Evolutionary conservation across 1,140 invertebrate genomes (phyloP).

Genomic region (Grapholita molesta): DNA sequence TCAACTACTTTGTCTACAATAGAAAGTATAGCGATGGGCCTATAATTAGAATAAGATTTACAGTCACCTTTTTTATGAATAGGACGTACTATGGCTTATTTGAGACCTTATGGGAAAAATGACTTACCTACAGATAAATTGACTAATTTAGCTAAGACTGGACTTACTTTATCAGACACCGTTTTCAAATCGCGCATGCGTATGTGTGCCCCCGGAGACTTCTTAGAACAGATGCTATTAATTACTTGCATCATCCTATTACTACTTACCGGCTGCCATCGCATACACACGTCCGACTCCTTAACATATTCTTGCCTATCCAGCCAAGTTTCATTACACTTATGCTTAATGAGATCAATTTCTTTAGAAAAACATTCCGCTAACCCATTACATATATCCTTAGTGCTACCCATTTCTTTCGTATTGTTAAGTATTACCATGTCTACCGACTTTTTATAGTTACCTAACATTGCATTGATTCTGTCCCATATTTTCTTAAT

Average conservation of each 20-base stretch:
- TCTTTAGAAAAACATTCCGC: neutral
- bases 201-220: constrained; percentile 25
- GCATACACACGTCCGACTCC: neutral
- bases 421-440: neutral
- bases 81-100: neutral
- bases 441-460: neutral
- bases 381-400: neutral
- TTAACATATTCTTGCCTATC: neutral
- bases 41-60: constrained; percentile 3
- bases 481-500: constrained; percentile 14
- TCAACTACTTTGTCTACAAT: constrained; percentile 7
- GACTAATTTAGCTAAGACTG: neutral
- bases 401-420: neutral
- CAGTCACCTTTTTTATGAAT: constrained; percentile 10
- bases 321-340: neutral
- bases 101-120: neutral
- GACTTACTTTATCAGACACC: neutral
- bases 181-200: constrained; percentile 29
- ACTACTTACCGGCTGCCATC: constrained; percentile 11
- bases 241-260: neutral
- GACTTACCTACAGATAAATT: neutral
- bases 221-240: neutral
- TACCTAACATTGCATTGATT: constrained; percentile 9
- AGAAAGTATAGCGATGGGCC: constrained; percentile 12
- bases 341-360: constrained; percentile 13